Evolutionary conservation across 2,113 vertebrate species (phyloP).

Genomic region (Vanacampus margaritifer): DNA sequence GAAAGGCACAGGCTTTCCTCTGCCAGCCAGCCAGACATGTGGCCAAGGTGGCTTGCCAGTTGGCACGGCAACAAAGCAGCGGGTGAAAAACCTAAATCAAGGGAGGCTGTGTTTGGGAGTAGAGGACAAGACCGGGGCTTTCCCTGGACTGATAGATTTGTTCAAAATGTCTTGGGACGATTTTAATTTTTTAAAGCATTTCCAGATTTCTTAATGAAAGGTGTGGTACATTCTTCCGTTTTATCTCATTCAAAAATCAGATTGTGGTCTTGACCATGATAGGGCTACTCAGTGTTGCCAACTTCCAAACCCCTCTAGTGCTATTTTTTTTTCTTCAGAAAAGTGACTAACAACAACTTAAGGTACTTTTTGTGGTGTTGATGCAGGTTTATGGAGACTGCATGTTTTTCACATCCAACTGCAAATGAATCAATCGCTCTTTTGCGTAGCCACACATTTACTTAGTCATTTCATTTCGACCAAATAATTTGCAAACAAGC

Average conservation of each 20-base stretch:
- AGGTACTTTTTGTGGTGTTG: background rate
- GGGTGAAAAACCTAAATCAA: constrained; percentile 31
- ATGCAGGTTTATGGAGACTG: background rate
- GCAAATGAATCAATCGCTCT: background rate
- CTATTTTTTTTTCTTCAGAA: background rate
- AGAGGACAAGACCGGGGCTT: background rate
- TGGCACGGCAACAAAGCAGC: constrained; percentile 31
- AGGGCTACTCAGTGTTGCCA: background rate
- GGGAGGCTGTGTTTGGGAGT: constrained; percentile 16
- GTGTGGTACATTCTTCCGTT: background rate
- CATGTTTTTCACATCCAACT: background rate
- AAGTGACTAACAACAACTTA: background rate
- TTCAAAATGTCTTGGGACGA: background rate
- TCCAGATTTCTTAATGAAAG: background rate
- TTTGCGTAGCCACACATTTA: background rate
- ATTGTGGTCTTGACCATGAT: background rate
- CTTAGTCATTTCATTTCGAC: background rate
- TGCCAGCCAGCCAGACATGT: constrained; percentile 41
- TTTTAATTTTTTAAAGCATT: background rate
- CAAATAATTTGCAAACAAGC: background rate
- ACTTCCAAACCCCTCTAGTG: background rate
- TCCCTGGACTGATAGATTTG: background rate
- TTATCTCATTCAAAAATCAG: background rate
- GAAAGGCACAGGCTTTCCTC: constrained; percentile 26
- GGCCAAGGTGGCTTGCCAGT: constrained; percentile 39